phyloP scores from a whole-genome alignment of 1,140 invertebrate species.

The Thrips palmi region DNA sequence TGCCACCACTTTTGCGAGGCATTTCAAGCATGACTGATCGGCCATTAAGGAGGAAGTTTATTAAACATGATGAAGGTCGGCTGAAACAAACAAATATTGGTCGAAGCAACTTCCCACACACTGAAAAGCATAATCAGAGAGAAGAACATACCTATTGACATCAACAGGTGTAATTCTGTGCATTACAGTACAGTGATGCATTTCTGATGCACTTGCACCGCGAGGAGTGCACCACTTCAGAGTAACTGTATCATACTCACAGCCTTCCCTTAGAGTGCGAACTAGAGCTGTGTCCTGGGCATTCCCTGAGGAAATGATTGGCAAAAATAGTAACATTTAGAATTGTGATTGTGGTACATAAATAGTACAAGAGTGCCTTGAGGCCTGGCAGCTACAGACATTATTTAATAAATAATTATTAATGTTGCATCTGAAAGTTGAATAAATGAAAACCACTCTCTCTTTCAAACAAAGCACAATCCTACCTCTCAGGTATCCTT shows the following conservation, averaged over 20 bases:
- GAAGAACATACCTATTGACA: slow-evolving; percentile 47
- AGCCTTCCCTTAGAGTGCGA: slow-evolving; percentile 34
- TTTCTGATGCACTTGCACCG: slow-evolving; percentile 53
- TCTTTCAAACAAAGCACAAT: too few relatives aligned
- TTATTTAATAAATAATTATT: too few relatives aligned
- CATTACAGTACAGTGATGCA: slow-evolving; percentile 63
- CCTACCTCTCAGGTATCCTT: too few relatives aligned
- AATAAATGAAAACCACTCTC: too few relatives aligned
- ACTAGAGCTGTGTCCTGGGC: slow-evolving; percentile 24
- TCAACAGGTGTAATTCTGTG: slow-evolving; percentile 88
- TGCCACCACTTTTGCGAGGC: slow-evolving; percentile 51
- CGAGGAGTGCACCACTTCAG: slow-evolving; percentile 92
- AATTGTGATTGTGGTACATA: too few relatives aligned
- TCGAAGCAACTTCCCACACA: neutral
- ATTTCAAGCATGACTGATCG: slow-evolving; percentile 89
- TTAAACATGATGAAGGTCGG: slow-evolving; percentile 85
- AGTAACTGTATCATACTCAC: slow-evolving; percentile 57
- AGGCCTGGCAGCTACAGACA: too few relatives aligned
- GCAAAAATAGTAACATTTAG: too few relatives aligned
- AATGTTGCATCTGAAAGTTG: too few relatives aligned
- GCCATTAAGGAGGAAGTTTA: slow-evolving; percentile 88
- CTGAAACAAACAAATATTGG: slow-evolving; percentile 20
- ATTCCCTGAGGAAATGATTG: slow-evolving; percentile 16
- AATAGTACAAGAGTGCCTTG: too few relatives aligned
- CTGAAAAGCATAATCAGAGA: neutral